Evolutionary conservation across 1,140 invertebrate species (phyloP).

Genomic region (Aethina tumida): DNA sequence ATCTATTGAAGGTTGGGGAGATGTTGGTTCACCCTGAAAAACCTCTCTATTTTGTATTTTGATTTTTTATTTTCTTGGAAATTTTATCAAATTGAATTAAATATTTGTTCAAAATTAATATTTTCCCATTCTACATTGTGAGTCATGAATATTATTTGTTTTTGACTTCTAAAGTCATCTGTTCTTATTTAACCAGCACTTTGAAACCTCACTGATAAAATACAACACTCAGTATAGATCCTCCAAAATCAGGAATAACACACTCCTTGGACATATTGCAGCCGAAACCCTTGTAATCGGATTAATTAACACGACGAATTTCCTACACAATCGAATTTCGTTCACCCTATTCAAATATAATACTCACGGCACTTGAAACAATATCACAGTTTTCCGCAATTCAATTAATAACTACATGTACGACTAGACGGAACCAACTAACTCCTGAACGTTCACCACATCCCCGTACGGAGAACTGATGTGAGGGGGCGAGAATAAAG

Average conservation of each 20-base stretch:
- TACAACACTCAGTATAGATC: not conserved
- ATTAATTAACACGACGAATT: not conserved
- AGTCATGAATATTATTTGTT: slow-evolving; percentile 4
- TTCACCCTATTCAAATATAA: not conserved
- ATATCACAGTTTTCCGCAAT: not conserved
- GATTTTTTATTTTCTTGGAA: too few relatives aligned
- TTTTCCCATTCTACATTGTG: too few relatives aligned
- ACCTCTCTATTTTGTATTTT: too few relatives aligned
- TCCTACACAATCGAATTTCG: not conserved
- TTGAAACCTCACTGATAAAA: slow-evolving; percentile 4
- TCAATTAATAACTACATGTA: slow-evolving; percentile 1
- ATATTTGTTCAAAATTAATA: too few relatives aligned
- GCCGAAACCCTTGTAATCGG: too few relatives aligned
- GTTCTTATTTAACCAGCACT: slow-evolving; percentile 12
- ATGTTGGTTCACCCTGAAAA: slow-evolving; percentile 43
- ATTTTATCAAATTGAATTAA: slow-evolving; percentile 9
- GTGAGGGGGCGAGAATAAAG: slow-evolving; percentile 21
- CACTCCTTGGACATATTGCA: too few relatives aligned
- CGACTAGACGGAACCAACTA: not conserved
- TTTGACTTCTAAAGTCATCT: slow-evolving; percentile 13
- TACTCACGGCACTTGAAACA: slow-evolving; percentile 1
- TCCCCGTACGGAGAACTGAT: slow-evolving; percentile 11
- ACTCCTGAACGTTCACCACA: slow-evolving; percentile 3
- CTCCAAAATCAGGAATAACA: too few relatives aligned
- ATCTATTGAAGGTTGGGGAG: slow-evolving; percentile 54